Percentiles rank a stretch among this genome's conserved stretches.
Evolutionary conservation across 2,797 vertebrate species (phyloP).

Genomic region (Lagothrix lagotricha): DNA sequence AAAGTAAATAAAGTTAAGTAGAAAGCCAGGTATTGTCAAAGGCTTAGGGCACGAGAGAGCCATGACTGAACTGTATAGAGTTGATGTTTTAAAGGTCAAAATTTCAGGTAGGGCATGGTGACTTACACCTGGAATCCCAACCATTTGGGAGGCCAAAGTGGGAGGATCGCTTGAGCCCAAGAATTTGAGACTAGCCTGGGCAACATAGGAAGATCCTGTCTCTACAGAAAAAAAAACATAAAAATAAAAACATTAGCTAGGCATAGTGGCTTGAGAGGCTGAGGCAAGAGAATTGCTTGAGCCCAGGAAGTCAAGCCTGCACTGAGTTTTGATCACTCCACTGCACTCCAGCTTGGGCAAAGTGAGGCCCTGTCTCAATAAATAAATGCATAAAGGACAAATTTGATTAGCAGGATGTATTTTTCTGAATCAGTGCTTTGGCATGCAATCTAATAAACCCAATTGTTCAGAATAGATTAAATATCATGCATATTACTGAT

Average conservation of each 20-base stretch:
- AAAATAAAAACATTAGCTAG: background rate
- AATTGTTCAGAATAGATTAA: slow-evolving; percentile 42
- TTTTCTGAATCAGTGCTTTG: background rate
- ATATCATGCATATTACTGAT: background rate
- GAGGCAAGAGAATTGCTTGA: background rate
- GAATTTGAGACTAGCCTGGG: background rate
- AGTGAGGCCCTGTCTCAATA: background rate
- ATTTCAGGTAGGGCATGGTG: background rate
- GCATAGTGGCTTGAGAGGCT: background rate
- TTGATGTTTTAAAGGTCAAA: background rate
- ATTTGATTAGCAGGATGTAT: background rate
- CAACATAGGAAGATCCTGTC: background rate
- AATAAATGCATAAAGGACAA: background rate
- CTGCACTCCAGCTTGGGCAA: background rate
- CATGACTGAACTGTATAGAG: background rate
- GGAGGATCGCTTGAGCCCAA: background rate
- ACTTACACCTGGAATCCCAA: background rate
- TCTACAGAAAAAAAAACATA: background rate
- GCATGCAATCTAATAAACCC: background rate
- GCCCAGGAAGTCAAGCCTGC: background rate
- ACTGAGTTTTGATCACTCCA: background rate
- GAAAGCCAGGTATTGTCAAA: background rate
- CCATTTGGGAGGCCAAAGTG: background rate
- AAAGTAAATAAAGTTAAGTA: background rate
- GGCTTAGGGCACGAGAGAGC: background rate